These are phyloP conservation scores for Rhea americana DNA, from an alignment of 2,113 vertebrate species.

Conservation along the genomic window DNA sequence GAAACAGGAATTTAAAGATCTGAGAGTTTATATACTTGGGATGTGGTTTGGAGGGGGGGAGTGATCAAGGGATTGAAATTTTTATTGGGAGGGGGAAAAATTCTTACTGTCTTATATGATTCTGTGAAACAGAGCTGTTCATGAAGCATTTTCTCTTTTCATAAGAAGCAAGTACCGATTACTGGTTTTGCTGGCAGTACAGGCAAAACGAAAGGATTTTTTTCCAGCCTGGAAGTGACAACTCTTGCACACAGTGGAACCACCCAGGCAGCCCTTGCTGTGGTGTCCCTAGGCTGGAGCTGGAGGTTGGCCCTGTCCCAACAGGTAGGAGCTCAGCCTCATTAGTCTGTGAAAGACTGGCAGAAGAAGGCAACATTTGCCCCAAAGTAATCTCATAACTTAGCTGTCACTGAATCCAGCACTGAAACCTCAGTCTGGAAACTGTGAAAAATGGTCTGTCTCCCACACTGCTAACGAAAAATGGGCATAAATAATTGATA, in stretches of 20 bases:
- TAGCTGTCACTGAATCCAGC: constrained; percentile 15
- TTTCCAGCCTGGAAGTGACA: not conserved
- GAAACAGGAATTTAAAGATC: not conserved
- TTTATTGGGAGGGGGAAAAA: not conserved
- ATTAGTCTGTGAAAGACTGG: not conserved
- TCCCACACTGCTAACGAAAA: not conserved
- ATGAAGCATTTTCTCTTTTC: not conserved
- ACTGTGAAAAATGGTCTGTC: constrained; percentile 21
- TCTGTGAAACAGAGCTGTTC: not conserved
- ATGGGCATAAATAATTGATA: constrained; percentile 38
- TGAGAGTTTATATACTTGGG: not conserved
- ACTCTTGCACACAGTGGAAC: not conserved
- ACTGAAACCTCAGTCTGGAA: not conserved
- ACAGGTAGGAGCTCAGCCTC: not conserved
- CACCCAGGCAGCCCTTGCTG: not conserved
- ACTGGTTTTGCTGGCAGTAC: not conserved
- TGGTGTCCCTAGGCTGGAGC: not conserved
- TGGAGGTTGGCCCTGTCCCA: not conserved
- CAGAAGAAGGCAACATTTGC: not conserved
- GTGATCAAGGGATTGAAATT: not conserved
- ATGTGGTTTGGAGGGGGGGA: not conserved
- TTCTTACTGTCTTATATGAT: not conserved
- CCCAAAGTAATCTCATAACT: not conserved
- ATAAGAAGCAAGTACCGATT: not conserved
- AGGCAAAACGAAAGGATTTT: not conserved